Evolutionary conservation across 2,797 vertebrate species (phyloP).

Genomic region (Heterohyrax brucei): DNA sequence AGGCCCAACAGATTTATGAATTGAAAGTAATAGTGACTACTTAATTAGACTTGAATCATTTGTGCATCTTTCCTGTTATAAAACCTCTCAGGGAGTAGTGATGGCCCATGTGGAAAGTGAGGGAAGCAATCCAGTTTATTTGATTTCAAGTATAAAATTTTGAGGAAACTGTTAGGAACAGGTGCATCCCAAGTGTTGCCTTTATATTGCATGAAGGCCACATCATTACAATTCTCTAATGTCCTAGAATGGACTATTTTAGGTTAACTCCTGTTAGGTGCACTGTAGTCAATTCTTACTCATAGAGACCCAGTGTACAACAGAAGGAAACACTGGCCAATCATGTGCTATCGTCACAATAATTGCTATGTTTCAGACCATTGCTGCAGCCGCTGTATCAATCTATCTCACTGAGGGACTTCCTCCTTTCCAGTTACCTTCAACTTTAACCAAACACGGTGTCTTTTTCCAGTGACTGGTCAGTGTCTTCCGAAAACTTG

Average conservation of each 20-base stretch:
- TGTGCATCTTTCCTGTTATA: not conserved
- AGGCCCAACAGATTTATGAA: not conserved
- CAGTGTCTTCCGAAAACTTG: no score
- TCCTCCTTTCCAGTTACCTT: no score
- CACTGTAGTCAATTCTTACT: no score
- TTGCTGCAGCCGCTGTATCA: no score
- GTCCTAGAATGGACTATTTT: not conserved
- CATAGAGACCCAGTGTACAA: no score
- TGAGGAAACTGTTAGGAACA: not conserved
- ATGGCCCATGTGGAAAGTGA: not conserved
- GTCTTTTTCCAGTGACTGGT: no score
- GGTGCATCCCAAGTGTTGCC: not conserved
- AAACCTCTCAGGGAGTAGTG: not conserved
- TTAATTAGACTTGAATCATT: not conserved
- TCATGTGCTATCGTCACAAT: no score
- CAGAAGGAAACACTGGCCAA: no score
- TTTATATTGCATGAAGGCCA: not conserved
- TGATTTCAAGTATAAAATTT: not conserved
- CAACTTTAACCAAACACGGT: no score
- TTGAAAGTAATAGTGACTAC: not conserved
- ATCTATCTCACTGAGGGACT: no score
- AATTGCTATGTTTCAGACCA: no score
- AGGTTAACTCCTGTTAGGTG: not conserved
- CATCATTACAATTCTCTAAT: not conserved
- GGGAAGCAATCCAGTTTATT: not conserved